Evolutionary conservation across 23 tunicate species (phyloP).

Genomic region (Pegea sp.): DNA sequence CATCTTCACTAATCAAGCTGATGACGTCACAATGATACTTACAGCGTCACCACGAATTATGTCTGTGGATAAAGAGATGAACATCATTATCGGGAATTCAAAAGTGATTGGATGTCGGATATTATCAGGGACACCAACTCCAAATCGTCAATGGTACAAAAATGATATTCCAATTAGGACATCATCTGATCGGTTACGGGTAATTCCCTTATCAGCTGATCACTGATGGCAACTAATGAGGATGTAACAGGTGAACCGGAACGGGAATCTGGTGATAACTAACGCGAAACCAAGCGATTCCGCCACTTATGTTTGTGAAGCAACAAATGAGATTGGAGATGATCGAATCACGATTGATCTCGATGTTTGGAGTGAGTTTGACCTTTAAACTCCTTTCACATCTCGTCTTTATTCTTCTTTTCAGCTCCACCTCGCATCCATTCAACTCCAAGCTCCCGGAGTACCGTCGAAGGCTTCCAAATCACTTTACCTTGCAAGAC

Average conservation of each 20-base stretch:
- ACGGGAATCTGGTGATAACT: slow-evolving; percentile 39
- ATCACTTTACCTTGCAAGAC: slow-evolving; percentile 36
- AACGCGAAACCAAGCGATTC: slow-evolving; percentile 24
- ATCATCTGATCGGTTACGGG: too few species aligned
- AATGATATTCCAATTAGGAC: not conserved
- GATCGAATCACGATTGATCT: slow-evolving; percentile 17
- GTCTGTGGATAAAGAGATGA: slow-evolving; percentile 13
- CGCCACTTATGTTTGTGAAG: slow-evolving; percentile 75
- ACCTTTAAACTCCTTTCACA: too few species aligned
- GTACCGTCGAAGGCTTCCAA: slow-evolving; percentile 30
- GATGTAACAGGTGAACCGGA: slow-evolving; percentile 32
- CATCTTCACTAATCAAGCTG: not conserved
- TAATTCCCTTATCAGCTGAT: too few species aligned
- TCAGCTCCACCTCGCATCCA: slow-evolving; percentile 43
- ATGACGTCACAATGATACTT: not conserved
- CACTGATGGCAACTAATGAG: too few species aligned
- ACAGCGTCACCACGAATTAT: slow-evolving; percentile 44
- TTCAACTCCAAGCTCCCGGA: slow-evolving; percentile 7
- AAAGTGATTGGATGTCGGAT: slow-evolving; percentile 42
- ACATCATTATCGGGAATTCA: slow-evolving; percentile 41
- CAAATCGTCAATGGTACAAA: slow-evolving; percentile 38
- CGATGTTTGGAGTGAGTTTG: slow-evolving; percentile 78
- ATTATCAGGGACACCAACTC: slow-evolving; percentile 54
- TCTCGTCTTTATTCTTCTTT: too few species aligned
- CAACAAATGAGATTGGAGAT: slow-evolving; percentile 39